Percentiles rank a stretch among this genome's conserved stretches.
Conservation (phyloP, 2,888 invertebrate species). For the Ceriagrion tenellum region DNA sequence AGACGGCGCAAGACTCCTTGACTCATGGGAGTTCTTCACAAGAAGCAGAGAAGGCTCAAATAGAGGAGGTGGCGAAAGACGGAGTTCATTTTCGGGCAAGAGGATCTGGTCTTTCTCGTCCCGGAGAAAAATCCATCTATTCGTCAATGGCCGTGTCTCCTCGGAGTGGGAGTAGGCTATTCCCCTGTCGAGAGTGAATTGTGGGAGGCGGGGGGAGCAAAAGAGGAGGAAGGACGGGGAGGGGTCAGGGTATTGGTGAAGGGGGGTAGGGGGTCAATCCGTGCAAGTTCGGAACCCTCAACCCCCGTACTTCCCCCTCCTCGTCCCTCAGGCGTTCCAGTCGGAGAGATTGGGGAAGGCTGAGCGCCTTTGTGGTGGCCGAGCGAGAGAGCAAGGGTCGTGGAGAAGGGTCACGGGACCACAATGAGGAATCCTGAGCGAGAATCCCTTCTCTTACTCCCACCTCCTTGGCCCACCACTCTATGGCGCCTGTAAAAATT, state of each 20-base stretch:
- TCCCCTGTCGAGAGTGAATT: too few relatives aligned
- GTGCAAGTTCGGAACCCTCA: too few relatives aligned
- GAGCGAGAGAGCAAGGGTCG: background rate
- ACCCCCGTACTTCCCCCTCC: too few relatives aligned
- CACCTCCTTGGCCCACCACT: too few relatives aligned
- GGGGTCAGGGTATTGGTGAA: too few relatives aligned
- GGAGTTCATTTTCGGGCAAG: background rate
- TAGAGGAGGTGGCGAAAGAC: background rate
- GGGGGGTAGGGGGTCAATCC: too few relatives aligned
- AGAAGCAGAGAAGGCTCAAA: background rate
- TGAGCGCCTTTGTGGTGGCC: background rate
- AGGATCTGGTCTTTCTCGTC: background rate
- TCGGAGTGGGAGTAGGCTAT: background rate
- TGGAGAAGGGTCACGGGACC: background rate
- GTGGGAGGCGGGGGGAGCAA: background rate
- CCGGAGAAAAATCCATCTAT: constrained; percentile 11
- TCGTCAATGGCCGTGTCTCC: background rate
- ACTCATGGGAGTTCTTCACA: background rate
- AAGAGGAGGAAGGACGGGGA: background rate
- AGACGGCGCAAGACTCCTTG: background rate
- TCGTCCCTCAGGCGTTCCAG: background rate
- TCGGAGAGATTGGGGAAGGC: background rate
- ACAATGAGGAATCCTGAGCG: background rate
- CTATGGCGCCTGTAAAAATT: too few relatives aligned
- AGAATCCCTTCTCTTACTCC: background rate